These are phyloP conservation scores for Nettapus auritus DNA, from an alignment of 2,113 vertebrate genomes.

Conservation along the genomic window DNA sequence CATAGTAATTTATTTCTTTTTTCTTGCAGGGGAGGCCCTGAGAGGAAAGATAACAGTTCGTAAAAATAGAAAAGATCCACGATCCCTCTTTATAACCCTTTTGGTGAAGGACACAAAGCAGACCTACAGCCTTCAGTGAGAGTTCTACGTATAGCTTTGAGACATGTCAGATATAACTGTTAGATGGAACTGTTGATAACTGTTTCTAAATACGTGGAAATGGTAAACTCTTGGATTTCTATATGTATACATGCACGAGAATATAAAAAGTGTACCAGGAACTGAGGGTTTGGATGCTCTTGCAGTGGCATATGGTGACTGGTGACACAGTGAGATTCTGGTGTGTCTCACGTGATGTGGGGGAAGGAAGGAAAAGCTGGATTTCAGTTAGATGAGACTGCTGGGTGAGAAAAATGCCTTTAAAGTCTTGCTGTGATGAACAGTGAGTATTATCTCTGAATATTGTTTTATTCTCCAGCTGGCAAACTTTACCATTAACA, in stretches of 20 bases:
- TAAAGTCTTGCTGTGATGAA: not conserved
- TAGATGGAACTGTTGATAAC: not conserved
- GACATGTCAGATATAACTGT: not conserved
- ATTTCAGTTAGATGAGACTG: not conserved
- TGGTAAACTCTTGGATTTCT: not conserved
- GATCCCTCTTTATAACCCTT: conserved; percentile 87
- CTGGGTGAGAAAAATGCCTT: not conserved
- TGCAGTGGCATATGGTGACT: not conserved
- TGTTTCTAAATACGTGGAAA: not conserved
- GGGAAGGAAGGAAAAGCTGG: not conserved
- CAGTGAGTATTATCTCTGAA: not conserved
- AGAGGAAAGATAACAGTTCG: conserved; percentile 84
- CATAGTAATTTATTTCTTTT: not conserved
- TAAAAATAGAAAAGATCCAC: conserved; percentile 92
- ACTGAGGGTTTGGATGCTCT: not conserved
- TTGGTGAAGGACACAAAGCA: conserved; percentile 79
- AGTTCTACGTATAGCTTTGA: not conserved
- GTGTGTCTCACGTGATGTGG: not conserved
- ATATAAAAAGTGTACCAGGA: not conserved
- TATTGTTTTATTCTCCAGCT: not conserved
- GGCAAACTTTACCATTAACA: not conserved
- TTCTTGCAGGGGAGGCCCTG: conserved; percentile 84
- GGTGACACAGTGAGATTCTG: not conserved
- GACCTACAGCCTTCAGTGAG: conserved; percentile 87
- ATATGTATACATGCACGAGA: fast-evolving